Percentiles rank a stretch among this genome's conserved stretches.
Conservation (phyloP, 2,888 invertebrate species). For the Drosophila anomelani region DNA sequence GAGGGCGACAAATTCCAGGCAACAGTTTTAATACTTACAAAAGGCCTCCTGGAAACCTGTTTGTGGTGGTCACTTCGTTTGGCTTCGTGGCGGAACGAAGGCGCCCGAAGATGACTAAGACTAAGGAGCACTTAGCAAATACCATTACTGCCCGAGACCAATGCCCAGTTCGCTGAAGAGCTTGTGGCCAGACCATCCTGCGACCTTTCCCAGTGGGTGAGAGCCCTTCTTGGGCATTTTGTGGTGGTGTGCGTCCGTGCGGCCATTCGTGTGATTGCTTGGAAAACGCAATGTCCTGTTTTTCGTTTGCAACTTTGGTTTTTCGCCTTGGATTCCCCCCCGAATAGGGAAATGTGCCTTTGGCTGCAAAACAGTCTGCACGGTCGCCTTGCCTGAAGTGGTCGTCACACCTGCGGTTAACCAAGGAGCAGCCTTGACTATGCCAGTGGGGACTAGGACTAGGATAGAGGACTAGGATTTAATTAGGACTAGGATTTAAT, state of each 20-base stretch:
- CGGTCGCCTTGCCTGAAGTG: constrained; percentile 51
- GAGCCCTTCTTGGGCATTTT: neutral
- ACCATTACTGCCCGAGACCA: constrained; percentile 42
- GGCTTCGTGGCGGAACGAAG: constrained; percentile 46
- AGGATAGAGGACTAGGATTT: constrained; percentile 2
- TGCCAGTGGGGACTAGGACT: constrained; percentile 11
- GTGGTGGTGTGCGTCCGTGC: constrained; percentile 9
- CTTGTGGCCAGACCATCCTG: constrained; percentile 14
- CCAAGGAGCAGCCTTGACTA: neutral
- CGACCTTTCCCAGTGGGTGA: constrained; percentile 31
- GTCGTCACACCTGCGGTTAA: constrained; percentile 26
- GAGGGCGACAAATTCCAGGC: constrained; percentile 9
- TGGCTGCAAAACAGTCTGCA: constrained; percentile 60
- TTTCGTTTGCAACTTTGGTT: constrained; percentile 71
- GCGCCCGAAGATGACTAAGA: constrained; percentile 52
- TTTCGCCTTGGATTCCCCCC: constrained; percentile 53
- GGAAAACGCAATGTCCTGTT: constrained; percentile 75
- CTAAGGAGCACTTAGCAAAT: constrained; percentile 35
- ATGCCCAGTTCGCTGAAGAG: constrained; percentile 48
- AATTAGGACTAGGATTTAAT: constrained; percentile 9
- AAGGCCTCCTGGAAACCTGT: constrained; percentile 21
- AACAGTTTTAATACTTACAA: constrained; percentile 7
- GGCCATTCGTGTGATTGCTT: constrained; percentile 33
- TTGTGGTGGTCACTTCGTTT: constrained; percentile 17
- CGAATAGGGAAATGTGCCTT: constrained; percentile 58